Evolutionary conservation across 2,113 vertebrate genomes (phyloP).

Genomic region (Glareola pratincola): DNA sequence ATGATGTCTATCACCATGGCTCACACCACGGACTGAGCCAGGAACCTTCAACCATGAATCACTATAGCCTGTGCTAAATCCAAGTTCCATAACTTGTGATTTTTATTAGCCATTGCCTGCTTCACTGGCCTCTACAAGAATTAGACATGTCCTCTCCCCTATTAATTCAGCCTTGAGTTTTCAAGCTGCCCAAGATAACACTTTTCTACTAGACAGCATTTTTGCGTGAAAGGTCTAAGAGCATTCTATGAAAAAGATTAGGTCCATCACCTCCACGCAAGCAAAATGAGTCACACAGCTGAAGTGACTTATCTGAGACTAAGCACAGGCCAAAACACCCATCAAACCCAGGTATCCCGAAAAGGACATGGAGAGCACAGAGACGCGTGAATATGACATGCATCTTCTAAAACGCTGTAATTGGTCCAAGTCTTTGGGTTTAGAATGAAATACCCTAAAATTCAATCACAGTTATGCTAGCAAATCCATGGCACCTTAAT

Average conservation of each 20-base stretch:
- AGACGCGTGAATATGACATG: background rate
- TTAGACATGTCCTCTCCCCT: background rate
- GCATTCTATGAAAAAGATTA: background rate
- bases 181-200: background rate
- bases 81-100: background rate
- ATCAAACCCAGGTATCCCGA: background rate
- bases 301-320: background rate
- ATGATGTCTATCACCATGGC: conserved; percentile 11
- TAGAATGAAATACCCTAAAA: background rate
- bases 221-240: background rate
- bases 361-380: background rate
- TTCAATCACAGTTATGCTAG: background rate
- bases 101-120: background rate
- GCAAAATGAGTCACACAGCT: background rate
- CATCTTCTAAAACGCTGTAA: background rate
- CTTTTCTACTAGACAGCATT: background rate
- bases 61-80: conserved; percentile 25
- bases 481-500: background rate
- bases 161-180: background rate
- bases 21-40: conserved; percentile 3
- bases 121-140: background rate
- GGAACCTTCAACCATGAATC: conserved; percentile 42
- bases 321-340: background rate
- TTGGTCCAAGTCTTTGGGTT: background rate
- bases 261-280: background rate